Evolutionary conservation across 2,113 vertebrate genomes (phyloP), one percentile per base, ranked within the genome.

Genomic region (Callospermophilus lateralis): DNA sequence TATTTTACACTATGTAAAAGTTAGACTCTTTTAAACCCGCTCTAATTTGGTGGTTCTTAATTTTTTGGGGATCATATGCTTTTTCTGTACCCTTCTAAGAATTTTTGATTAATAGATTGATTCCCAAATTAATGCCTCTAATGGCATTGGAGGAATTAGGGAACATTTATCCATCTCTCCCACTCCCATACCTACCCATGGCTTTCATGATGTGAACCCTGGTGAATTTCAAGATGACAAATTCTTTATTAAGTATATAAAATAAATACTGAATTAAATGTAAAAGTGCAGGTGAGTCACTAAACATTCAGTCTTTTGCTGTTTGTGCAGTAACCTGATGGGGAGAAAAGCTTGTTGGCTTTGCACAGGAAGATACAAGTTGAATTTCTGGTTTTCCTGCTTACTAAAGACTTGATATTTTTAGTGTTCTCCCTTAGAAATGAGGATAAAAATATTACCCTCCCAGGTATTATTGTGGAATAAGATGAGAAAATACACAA

Each of bases 401-500:
- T 58, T 1, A 37, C 16, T 19, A 58, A 42, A 42, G 91, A 48
- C 10, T 32, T 39, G 39, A 9, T 55, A 4, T 51, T 88, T 48
- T 81, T 61, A 17, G 22, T 76, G 42, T 76, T 78, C 30, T 85
- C 74, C 20, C 81, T 80, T 84, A n/a, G 45, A 89, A 84, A 85
- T 30, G 8, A 76, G 53, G 53, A 32, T 48, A 8, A 34, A n/a
- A 39, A 17, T 68, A 70, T 22, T 89, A 17, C 9, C 9, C 28
- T 94, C 28, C 24, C 8, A 67, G 28, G 24, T 12, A 28, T 86
- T 76, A 11, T 15, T 76, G 5, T 89, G 79, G 65, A 70, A 72
- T 76, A 84, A 80, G 51, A 68, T 48, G 51, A 81, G 84, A 89
- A 89, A 91, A 85, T 53, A 53, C 37, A n/a, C 42, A 81, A 79